Percentiles rank a stretch among this genome's conserved stretches.
These are phyloP conservation scores for Cryptoblepharus egeriae DNA, from an alignment of 2,797 vertebrate species.

Conservation along the genomic window DNA sequence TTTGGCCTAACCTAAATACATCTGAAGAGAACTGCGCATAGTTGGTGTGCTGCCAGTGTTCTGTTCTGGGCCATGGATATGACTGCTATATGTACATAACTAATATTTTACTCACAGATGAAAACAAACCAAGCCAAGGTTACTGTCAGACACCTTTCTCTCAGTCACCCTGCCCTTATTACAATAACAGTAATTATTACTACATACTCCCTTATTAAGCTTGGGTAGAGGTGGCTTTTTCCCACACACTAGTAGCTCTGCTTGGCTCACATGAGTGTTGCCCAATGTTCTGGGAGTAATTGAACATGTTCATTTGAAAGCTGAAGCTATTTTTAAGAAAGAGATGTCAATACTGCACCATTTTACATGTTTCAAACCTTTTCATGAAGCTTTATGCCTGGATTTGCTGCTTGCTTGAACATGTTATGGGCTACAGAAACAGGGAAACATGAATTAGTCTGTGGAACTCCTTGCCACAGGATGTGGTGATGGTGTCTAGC, in stretches of 20 bases:
- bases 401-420: too few species aligned
- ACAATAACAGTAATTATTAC: slow-evolving; percentile 75
- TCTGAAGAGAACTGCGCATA: slow-evolving; percentile 61
- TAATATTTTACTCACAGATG: slow-evolving; percentile 74
- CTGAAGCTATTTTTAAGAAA: slow-evolving; percentile 46
- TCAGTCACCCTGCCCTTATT: slow-evolving; percentile 64
- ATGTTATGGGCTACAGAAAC: neutral
- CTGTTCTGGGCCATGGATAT: slow-evolving; percentile 66
- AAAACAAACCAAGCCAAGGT: slow-evolving; percentile 69
- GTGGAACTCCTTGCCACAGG: too few species aligned
- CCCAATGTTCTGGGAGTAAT: slow-evolving; percentile 56
- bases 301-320: slow-evolving; percentile 37
- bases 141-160: slow-evolving; percentile 70
- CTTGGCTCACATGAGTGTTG: slow-evolving; percentile 72
- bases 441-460: neutral
- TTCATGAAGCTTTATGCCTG: neutral
- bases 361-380: neutral
- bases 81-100: slow-evolving; percentile 69
- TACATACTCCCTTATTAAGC: slow-evolving; percentile 75
- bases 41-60: slow-evolving; percentile 66
- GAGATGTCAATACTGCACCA: slow-evolving; percentile 32
- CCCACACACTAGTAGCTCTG: slow-evolving; percentile 69
- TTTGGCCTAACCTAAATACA: slow-evolving; percentile 72
- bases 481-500: too few species aligned
- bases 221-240: slow-evolving; percentile 69